Evolutionary conservation across 2,113 vertebrate species (phyloP).

Genomic region (Planiliza haematocheilus): DNA sequence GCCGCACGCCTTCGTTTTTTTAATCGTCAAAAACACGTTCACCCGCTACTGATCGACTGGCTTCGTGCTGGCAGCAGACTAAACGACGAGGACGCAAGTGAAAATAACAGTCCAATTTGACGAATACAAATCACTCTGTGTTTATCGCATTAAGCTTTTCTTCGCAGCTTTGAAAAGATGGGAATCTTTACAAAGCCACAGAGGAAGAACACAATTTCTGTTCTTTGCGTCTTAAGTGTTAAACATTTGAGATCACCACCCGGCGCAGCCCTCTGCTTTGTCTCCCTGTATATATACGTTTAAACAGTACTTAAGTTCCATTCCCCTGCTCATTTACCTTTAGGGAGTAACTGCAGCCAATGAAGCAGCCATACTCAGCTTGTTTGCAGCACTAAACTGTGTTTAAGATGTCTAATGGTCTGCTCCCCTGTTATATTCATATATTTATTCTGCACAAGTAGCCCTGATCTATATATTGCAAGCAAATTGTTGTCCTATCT

Average conservation of each 20-base stretch:
- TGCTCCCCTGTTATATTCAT: conserved; percentile 27
- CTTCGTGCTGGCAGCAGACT: background rate
- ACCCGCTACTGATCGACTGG: background rate
- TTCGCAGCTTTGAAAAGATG: background rate
- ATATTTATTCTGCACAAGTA: conserved; percentile 40
- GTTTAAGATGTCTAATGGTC: conserved; percentile 21
- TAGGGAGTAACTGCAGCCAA: conserved; percentile 12
- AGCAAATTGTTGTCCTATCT: conserved; percentile 30
- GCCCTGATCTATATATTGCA: conserved; percentile 6
- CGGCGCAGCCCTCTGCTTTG: background rate
- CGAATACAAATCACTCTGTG: background rate
- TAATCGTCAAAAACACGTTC: conserved; percentile 28
- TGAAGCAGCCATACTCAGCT: background rate
- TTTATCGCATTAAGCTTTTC: background rate
- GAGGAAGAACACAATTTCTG: background rate
- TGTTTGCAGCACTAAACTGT: conserved; percentile 31
- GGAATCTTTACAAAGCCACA: background rate
- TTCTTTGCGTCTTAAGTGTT: background rate
- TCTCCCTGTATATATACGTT: conserved; percentile 10
- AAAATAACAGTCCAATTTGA: background rate
- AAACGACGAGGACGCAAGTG: background rate
- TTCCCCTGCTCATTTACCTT: conserved; percentile 25
- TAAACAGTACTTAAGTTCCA: conserved; percentile 31
- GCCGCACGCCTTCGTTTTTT: background rate
- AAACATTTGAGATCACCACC: background rate